These are phyloP conservation scores for Lasioglossum baleicum DNA, from an alignment of 1,140 invertebrate genomes.

Conservation along the genomic window DNA sequence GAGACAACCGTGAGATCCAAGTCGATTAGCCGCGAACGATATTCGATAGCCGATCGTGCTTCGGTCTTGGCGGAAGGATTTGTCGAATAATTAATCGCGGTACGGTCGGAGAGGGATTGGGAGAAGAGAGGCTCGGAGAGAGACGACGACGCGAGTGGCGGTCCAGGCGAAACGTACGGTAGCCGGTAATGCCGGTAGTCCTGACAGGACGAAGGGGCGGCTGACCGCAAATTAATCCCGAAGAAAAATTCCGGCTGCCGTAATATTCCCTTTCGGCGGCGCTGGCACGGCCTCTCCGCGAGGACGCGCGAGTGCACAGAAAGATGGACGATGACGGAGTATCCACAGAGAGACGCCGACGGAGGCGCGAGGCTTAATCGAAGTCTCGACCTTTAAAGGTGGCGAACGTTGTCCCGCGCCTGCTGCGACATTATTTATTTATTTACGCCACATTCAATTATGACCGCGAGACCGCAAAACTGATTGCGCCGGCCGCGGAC, in stretches of 20 bases:
- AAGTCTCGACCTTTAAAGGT: conserved; percentile 71
- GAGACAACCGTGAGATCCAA: too few relatives aligned
- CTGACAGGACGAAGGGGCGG: conserved; percentile 51
- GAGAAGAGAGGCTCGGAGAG: too few relatives aligned
- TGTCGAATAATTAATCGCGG: conserved; percentile 64
- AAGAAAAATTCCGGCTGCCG: conserved; percentile 61
- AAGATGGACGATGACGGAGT: background rate
- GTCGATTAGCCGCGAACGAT: too few relatives aligned
- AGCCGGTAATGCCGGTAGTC: conserved; percentile 65
- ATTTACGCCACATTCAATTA: conserved; percentile 79
- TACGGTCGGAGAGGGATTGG: too few relatives aligned
- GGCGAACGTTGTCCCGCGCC: conserved; percentile 57
- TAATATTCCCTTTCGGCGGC: conserved; percentile 60
- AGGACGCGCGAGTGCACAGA: too few relatives aligned
- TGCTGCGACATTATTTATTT: conserved; percentile 75
- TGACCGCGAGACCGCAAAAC: conserved; percentile 71
- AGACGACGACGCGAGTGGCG: too few relatives aligned
- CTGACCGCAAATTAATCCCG: conserved; percentile 75
- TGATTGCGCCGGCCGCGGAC: conserved; percentile 66
- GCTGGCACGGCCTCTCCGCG: conserved; percentile 1
- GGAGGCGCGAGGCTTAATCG: conserved; percentile 68
- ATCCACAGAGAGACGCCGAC: conserved; percentile 57
- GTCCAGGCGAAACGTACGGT: too few relatives aligned
- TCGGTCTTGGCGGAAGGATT: conserved; percentile 32
- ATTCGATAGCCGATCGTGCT: too few relatives aligned